These are phyloP conservation scores for Atta cephalotes DNA, from an alignment of 1,140 invertebrate genomes.

Conservation along the genomic window DNA sequence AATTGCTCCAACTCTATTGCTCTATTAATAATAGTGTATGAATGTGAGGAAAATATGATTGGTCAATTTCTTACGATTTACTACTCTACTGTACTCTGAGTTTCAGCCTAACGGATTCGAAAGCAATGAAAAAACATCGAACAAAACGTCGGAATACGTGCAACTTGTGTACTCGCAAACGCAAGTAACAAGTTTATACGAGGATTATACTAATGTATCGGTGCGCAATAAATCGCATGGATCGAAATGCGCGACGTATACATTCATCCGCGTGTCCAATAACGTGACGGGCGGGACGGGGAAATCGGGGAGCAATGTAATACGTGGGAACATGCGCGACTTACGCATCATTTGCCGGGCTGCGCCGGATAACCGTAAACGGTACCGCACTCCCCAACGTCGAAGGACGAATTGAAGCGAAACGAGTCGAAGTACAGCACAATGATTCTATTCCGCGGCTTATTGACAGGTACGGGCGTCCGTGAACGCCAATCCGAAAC, in stretches of 20 bases:
- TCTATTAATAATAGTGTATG: too few relatives aligned
- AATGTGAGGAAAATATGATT: too few relatives aligned
- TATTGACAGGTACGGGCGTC: slow-evolving; percentile 43
- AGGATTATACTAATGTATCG: not conserved
- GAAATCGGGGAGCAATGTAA: not conserved
- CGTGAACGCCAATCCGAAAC: slow-evolving; percentile 17
- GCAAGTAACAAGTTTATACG: not conserved
- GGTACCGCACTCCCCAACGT: not conserved
- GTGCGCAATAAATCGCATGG: not conserved
- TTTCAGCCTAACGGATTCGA: not conserved
- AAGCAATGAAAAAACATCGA: not conserved
- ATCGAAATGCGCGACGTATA: not conserved
- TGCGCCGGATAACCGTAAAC: slow-evolving; percentile 14
- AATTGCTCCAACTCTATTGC: too few relatives aligned
- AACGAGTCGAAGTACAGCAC: slow-evolving; percentile 25
- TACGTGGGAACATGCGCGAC: slow-evolving; percentile 15
- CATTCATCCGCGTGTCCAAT: not conserved
- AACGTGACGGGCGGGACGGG: not conserved
- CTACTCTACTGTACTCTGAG: too few relatives aligned
- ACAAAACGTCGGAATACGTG: not conserved
- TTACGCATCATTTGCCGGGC: slow-evolving; percentile 29
- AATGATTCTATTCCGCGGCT: slow-evolving; percentile 41
- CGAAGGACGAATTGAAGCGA: slow-evolving; percentile 28
- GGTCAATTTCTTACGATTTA: too few relatives aligned
- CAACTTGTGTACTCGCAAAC: not conserved